These are phyloP conservation scores for Globia sparganii DNA, from an alignment of 2,888 invertebrate species.

Conservation along the genomic window DNA sequence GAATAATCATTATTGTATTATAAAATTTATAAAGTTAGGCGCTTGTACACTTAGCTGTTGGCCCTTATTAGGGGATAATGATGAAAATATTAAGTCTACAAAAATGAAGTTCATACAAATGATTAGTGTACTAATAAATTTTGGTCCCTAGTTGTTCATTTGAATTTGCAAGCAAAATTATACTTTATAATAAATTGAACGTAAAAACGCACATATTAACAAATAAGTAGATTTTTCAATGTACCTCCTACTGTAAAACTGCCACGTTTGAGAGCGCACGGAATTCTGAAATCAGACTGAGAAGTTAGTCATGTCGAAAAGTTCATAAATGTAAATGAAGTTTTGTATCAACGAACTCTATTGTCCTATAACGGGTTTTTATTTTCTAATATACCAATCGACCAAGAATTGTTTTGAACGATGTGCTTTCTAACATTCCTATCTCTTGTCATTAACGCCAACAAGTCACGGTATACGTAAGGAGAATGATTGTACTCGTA, in stretches of 20 bases:
- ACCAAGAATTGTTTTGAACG: slow-evolving; percentile 65
- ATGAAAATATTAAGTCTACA: slow-evolving; percentile 65
- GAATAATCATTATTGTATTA: slow-evolving; percentile 76
- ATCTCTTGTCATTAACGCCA: slow-evolving; percentile 43
- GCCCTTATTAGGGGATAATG: slow-evolving; percentile 75
- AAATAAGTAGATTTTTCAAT: slow-evolving; percentile 80
- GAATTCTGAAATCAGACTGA: slow-evolving; percentile 39
- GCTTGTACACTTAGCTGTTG: slow-evolving; percentile 77
- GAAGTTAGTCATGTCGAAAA: slow-evolving; percentile 59
- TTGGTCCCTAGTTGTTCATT: slow-evolving; percentile 79
- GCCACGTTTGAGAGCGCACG: slow-evolving; percentile 62
- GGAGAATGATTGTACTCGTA: slow-evolving; percentile 54
- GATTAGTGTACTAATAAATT: slow-evolving; percentile 61
- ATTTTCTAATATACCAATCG: slow-evolving; percentile 60
- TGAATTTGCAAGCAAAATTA: slow-evolving; percentile 76
- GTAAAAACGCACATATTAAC: slow-evolving; percentile 84
- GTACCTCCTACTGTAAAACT: slow-evolving; percentile 64
- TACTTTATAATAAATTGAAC: slow-evolving; percentile 82
- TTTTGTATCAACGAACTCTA: slow-evolving; percentile 60
- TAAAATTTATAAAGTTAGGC: slow-evolving; percentile 75
- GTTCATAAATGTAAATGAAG: slow-evolving; percentile 66
- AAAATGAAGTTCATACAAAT: slow-evolving; percentile 62
- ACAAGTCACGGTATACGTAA: slow-evolving; percentile 46
- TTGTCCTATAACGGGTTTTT: slow-evolving; percentile 50
- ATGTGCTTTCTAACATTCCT: slow-evolving; percentile 53